Base-by-base conservation (phyloP, 2,888 invertebrate genomes). In the Zele albiditarsus region DNA sequence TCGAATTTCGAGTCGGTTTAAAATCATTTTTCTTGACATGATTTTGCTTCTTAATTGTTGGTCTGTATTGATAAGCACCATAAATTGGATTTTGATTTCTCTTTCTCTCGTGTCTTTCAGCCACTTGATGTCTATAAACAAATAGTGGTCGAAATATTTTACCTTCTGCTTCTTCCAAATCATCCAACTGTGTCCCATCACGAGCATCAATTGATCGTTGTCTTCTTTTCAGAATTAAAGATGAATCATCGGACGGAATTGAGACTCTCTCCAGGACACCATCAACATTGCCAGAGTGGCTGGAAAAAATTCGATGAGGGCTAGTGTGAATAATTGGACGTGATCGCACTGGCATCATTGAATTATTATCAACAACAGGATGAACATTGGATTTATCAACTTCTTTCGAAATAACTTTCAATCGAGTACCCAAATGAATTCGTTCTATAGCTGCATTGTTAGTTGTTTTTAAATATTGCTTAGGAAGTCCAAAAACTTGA, bases 111-210 rank as follows among this genome's bases (percentile, higher is more conserved):
- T 82, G 73, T 20, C 78, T 80, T 25, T 73, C 80, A 2, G 82
- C 85, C 23, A 82, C 65, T 72, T 88, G 87, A 49, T 87, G 84
- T 14, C 87, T 83, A 66, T 87, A 86, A 4, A 84, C 87, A 65
- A 88, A 88, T 3, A 88, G 77, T 2, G 87, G 88, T 60, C 88
- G 82, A 65, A 88, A 88, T 1, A 88, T 82, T 62, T 86, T 88
- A 1, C 85, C 76, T 67, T 88, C 87, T 14, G 84, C 83, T 0
- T 79, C 81, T 25, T 82, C 80, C 4, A 88, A 78, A 68, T 87
- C 85, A 16, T 80, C 74, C 6, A 66, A 27, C 0, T 31, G 8
- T 25, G 1, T 16, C 1, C 2, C 25, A 20, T 68, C 33, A 23
- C 27, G 1, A 16, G 28, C 12, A 38, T 33, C 8, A 46, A n/a